Evolutionary conservation across 2,113 vertebrate species (phyloP), one percentile per base, ranked within the genome.

Genomic region (Lutjanus erythropterus): DNA sequence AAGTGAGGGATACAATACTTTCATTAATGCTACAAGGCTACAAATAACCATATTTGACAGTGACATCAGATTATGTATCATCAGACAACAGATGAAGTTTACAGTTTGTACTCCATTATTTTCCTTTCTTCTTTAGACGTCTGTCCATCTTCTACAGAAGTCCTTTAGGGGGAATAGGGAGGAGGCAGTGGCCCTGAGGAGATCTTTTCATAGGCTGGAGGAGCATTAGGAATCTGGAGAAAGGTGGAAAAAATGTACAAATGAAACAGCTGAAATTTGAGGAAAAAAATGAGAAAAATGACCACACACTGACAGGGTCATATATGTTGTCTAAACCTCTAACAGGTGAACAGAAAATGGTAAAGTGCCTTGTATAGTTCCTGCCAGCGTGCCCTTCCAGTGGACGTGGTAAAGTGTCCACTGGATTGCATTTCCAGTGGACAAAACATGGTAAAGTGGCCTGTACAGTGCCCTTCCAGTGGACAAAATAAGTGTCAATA

Each of bases 171-270:
- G 21, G 95, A 95, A 61, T 99, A 99, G 18, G 97, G 96, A 50
- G 98, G 98, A 80, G 96, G 97, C 69, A 92, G 89, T 2, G 86
- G 93, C 14, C 95, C 95, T 39, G 91, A 75, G 56, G 94, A 90
- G 68, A 97, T 88, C 94, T 97, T 98, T 61, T 98, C 97, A 71
- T 99, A 99, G 69, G 97, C 95, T 71, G 97, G 97, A 49, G 97
- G 97, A 71, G 97, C 97, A 61, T 96, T 96, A 3, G 98, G 96
- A 78, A 96, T 86, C 98, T 99, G 58, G 29, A 82, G 46, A 70
- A 52, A n/a, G 86, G 31, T 4, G 9, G 4, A 39, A 81, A 14
- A 71, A 72, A 81, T 29, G 1, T 7, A 33, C 6, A 53, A 65
- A 77, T 67, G 0, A 66, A 59, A 49, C 0, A 1, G 0, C 11